Evolutionary conservation across 2,888 invertebrate species (phyloP).

Genomic region (Tortrix viridana): DNA sequence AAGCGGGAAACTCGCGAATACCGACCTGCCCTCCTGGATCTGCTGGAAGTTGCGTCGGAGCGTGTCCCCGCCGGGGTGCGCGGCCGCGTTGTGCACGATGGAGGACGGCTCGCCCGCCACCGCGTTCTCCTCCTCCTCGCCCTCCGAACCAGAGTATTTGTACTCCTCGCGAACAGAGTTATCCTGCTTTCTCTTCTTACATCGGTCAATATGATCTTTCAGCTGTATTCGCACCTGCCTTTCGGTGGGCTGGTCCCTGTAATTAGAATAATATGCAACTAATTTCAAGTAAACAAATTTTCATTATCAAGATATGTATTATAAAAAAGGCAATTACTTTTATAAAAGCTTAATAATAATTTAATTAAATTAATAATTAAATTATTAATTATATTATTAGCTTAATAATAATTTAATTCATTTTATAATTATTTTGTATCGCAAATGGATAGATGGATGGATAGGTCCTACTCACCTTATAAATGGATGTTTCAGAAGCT

Average conservation of each 20-base stretch:
- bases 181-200: constrained; percentile 97
- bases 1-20: constrained; percentile 10
- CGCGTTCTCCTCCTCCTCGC: constrained; percentile 97
- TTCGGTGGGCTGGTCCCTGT: constrained; percentile 98
- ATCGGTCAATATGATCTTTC: constrained; percentile 99
- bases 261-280: constrained; percentile 28
- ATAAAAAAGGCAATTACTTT: background rate
- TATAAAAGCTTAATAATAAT: no score
- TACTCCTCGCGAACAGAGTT: constrained; percentile 90
- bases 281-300: no score
- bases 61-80: constrained; percentile 94
- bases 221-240: constrained; percentile 98
- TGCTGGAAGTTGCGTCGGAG: constrained; percentile 98
- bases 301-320: no score
- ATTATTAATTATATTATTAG: no score
- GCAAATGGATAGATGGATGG: no score
- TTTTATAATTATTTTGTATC: no score
- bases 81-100: constrained; percentile 92
- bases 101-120: constrained; percentile 97
- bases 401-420: no score
- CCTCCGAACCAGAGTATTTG: constrained; percentile 97
- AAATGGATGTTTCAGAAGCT: constrained; percentile 98
- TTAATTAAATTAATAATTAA: no score
- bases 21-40: constrained; percentile 91
- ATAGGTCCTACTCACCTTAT: no score